Conservation (phyloP, 2,888 invertebrate genomes). For the Seira musarum region DNA sequence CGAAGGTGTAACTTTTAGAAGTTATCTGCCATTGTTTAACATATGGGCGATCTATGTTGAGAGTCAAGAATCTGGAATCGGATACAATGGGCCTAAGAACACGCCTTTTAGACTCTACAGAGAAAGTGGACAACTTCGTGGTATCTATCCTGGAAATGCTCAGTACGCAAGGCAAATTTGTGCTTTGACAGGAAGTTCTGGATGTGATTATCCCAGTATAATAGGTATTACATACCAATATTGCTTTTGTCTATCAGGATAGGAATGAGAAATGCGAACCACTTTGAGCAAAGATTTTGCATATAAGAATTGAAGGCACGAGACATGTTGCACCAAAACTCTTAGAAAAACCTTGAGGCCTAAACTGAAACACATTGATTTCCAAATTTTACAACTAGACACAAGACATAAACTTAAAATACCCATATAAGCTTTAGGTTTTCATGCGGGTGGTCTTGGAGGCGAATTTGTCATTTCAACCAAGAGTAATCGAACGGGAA, state of each 20-base stretch:
- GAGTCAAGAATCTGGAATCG: constrained; percentile 62
- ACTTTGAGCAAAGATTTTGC: too few species aligned
- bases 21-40: constrained; percentile 65
- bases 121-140: constrained; percentile 57
- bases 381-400: too few species aligned
- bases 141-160: constrained; percentile 65
- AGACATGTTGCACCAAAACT: too few species aligned
- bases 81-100: constrained; percentile 58
- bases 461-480: constrained; percentile 69
- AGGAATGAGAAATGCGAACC: too few species aligned
- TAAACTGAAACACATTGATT: too few species aligned
- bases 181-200: constrained; percentile 58
- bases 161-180: constrained; percentile 60
- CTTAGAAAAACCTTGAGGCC: too few species aligned
- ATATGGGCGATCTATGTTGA: constrained; percentile 67
- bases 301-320: too few species aligned
- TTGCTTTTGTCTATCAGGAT: too few species aligned
- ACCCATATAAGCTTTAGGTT: too few species aligned
- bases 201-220: constrained; percentile 66
- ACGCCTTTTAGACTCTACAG: constrained; percentile 58
- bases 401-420: too few species aligned
- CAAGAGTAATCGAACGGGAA: constrained; percentile 63
- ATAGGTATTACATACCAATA: too few species aligned
- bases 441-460: constrained; percentile 69
- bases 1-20: constrained; percentile 61